phyloP scores from a whole-genome alignment of 2,113 vertebrate species.

The Columba janthina region DNA sequence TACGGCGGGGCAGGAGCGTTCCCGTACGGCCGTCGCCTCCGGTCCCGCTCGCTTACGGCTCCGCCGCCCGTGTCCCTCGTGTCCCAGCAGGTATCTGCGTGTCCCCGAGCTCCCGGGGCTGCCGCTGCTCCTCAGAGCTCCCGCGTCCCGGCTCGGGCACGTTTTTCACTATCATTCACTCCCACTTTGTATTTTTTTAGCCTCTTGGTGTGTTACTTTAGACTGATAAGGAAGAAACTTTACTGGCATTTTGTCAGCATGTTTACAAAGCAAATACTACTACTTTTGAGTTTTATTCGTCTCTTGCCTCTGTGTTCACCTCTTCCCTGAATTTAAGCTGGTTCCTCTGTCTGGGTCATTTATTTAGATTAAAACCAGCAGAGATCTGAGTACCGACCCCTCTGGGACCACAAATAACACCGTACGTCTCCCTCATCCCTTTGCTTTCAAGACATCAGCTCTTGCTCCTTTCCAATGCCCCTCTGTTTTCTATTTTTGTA shows the following conservation, averaged over 20 bases:
- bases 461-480: background rate
- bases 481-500: constrained; percentile 33
- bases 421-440: background rate
- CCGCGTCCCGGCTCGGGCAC: background rate
- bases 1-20: fast-evolving
- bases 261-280: constrained; percentile 30
- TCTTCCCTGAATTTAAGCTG: background rate
- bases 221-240: background rate
- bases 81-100: fast-evolving
- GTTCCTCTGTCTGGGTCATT: constrained; percentile 25
- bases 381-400: background rate
- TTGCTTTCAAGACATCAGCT: background rate
- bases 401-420: background rate
- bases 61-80: background rate
- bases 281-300: background rate
- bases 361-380: constrained; percentile 65
- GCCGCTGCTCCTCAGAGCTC: background rate
- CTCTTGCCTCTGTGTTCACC: background rate
- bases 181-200: background rate
- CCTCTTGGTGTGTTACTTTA: background rate
- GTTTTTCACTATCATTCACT: background rate
- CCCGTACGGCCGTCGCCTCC: too few species aligned
- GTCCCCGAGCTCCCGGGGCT: background rate
- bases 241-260: background rate
- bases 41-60: too few species aligned